Conservation (phyloP, 2,888 invertebrate genomes). For the Andrena fulva region DNA sequence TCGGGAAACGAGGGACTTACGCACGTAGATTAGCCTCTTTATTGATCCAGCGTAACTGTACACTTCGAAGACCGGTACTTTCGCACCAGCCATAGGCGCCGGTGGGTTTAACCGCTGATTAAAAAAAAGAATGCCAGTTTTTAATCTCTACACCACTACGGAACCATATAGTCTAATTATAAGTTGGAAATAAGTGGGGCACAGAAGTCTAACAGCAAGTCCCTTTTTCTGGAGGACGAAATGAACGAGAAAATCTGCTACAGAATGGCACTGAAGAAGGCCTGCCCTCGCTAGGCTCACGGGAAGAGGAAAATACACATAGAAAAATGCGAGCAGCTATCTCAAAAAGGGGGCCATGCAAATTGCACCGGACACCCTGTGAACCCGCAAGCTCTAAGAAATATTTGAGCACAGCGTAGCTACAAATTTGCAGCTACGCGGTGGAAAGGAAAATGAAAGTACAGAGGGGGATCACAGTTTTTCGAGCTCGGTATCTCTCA, state of each 20-base stretch:
- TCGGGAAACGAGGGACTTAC: conserved; percentile 10
- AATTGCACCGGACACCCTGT: background rate
- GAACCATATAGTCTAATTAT: background rate
- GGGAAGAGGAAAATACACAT: too few relatives aligned
- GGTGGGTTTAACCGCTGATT: background rate
- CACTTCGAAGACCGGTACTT: conserved; percentile 3
- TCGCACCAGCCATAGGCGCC: background rate
- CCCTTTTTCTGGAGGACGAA: too few relatives aligned
- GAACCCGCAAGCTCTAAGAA: background rate
- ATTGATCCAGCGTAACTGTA: conserved; percentile 39
- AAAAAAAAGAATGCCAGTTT: background rate
- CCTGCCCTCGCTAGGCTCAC: too few relatives aligned
- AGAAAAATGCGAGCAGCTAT: too few relatives aligned
- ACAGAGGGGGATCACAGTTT: conserved; percentile 2
- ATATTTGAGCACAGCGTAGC: background rate
- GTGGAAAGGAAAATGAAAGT: conserved; percentile 1
- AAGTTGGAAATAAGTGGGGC: too few relatives aligned
- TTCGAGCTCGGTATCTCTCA: conserved; percentile 34
- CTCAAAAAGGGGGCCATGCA: background rate
- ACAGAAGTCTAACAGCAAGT: too few relatives aligned
- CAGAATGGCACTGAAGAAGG: too few relatives aligned
- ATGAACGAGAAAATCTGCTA: too few relatives aligned
- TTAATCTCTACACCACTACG: too few relatives aligned
- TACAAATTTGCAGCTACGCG: conserved; percentile 21
- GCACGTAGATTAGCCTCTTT: conserved; percentile 14